These are phyloP conservation scores for Rostratula benghalensis DNA, from an alignment of 2,113 vertebrate species.

Conservation along the genomic window DNA sequence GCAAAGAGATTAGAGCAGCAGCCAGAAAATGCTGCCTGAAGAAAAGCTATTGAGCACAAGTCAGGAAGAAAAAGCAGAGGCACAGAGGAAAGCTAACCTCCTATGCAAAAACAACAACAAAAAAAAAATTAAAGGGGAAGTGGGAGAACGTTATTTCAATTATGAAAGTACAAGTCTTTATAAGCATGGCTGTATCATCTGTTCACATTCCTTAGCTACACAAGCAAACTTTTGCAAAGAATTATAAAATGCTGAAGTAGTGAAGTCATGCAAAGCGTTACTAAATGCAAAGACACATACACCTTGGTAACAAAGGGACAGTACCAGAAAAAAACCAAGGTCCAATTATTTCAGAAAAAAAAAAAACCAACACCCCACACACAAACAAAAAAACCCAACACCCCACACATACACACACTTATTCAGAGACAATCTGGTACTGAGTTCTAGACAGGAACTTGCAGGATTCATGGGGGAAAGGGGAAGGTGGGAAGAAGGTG, in stretches of 20 bases:
- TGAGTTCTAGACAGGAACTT: background rate
- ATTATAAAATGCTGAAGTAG: background rate
- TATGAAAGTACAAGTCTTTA: background rate
- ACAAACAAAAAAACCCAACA: no score
- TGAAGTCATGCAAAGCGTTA: background rate
- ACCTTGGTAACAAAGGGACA: background rate
- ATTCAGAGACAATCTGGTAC: background rate
- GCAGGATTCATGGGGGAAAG: fast-evolving
- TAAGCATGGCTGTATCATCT: background rate
- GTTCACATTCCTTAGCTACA: background rate
- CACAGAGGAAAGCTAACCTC: background rate
- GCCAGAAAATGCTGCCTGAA: background rate
- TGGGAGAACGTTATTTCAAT: background rate
- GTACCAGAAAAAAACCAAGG: background rate
- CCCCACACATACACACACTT: no score
- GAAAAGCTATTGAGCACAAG: background rate
- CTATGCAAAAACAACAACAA: background rate
- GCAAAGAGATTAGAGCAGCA: background rate
- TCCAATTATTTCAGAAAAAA: background rate
- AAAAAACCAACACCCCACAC: no score
- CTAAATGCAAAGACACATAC: background rate
- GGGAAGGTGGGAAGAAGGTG: no score
- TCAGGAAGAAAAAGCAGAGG: background rate
- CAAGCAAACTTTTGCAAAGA: background rate
- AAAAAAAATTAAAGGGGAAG: background rate